A percentile compares a stretch with the other conserved stretches of the same genome.
phyloP scores from a whole-genome alignment of 2,113 vertebrate species.

The Lasiurus borealis region DNA sequence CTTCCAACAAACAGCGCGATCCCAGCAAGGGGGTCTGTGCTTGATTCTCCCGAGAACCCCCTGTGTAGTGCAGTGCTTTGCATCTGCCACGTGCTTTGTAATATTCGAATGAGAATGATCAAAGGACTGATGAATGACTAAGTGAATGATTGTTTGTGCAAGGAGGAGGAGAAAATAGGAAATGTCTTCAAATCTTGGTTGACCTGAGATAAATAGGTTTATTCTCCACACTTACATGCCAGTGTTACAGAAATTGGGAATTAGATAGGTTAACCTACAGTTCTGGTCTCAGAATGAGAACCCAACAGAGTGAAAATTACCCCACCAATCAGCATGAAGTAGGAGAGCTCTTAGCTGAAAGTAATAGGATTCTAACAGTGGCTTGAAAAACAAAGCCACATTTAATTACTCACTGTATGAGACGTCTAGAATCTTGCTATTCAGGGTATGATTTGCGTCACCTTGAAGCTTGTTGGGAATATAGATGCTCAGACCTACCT shows the following conservation, averaged over 20 bases:
- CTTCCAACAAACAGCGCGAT: too few species aligned
- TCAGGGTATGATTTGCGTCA: neutral
- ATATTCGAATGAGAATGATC: neutral
- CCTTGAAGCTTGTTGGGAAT: neutral
- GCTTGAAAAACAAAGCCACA: conserved; percentile 34
- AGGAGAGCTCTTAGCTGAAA: neutral
- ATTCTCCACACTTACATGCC: neutral
- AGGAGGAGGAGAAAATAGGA: neutral
- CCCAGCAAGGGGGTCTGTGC: neutral
- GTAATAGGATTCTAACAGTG: conserved; percentile 4
- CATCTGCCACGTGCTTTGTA: neutral
- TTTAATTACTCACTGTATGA: conserved; percentile 22
- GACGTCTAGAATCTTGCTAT: neutral
- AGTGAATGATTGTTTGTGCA: neutral
- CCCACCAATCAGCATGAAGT: neutral
- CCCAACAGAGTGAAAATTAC: conserved; percentile 8
- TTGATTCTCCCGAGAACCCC: neutral
- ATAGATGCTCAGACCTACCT: neutral
- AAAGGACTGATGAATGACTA: neutral
- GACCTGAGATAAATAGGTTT: neutral
- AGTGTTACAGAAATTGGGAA: neutral
- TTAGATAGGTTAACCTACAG: neutral
- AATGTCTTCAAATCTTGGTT: neutral
- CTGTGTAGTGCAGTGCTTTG: neutral
- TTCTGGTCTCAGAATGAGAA: conserved; percentile 45